These are phyloP conservation scores for Mycetomoellerius zeteki DNA, from an alignment of 1,140 invertebrate species.

Conservation along the genomic window DNA sequence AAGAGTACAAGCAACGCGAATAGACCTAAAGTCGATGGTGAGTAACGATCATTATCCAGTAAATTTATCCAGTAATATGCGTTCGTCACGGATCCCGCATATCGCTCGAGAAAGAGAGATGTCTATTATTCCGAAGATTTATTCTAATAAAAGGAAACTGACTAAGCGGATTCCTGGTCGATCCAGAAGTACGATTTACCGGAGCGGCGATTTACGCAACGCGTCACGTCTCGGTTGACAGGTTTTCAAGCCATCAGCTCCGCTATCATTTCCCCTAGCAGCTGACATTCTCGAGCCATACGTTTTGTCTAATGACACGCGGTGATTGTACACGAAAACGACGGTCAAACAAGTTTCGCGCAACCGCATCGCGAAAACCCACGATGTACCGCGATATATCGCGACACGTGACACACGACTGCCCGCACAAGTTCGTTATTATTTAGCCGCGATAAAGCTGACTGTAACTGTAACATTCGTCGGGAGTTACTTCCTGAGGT, in stretches of 20 bases:
- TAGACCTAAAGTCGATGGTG: no score
- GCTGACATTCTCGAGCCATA: slow-evolving; percentile 59
- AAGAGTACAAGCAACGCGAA: no score
- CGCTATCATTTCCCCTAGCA: slow-evolving; percentile 60
- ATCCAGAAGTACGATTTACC: slow-evolving; percentile 69
- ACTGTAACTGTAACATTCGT: slow-evolving; percentile 9
- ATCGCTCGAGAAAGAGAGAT: background rate
- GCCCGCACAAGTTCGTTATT: slow-evolving; percentile 27
- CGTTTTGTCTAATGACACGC: slow-evolving; percentile 66
- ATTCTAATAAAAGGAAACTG: slow-evolving; percentile 71
- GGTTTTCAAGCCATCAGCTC: slow-evolving; percentile 71
- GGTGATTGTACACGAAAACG: slow-evolving; percentile 62
- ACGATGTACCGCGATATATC: background rate
- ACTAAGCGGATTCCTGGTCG: slow-evolving; percentile 70
- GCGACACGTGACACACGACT: slow-evolving; percentile 34
- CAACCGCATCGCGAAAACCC: slow-evolving; percentile 25
- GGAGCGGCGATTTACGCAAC: slow-evolving; percentile 71
- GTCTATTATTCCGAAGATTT: slow-evolving; percentile 61
- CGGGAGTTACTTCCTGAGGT: slow-evolving; percentile 34
- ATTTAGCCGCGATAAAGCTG: slow-evolving; percentile 43
- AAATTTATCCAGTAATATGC: no score
- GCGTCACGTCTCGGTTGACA: slow-evolving; percentile 73
- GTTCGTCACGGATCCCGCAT: background rate
- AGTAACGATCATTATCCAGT: no score
- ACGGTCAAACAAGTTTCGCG: slow-evolving; percentile 49